Evolutionary conservation across 1,140 invertebrate species (phyloP), one percentile per base, ranked within the genome.

Genomic region (Heterodera schachtii): DNA sequence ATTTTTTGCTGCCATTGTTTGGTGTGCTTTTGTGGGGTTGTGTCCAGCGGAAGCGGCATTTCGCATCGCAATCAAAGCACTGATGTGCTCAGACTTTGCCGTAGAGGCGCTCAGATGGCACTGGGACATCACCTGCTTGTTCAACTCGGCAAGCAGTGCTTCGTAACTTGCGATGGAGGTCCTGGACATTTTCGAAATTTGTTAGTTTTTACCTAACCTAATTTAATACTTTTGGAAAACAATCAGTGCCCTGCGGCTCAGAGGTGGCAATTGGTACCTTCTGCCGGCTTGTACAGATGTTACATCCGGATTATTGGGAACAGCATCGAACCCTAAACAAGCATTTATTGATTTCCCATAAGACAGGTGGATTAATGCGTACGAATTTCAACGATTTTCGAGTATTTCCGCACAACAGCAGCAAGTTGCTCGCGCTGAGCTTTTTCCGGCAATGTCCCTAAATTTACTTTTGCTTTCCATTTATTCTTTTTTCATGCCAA

Each of bases 311-410:
- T 49, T 70, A 21, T 79, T 79, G 9, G 64, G 78, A 16, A 79
- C 78, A 9, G 49, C 80, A 47, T 81, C 73, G 21, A 81, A 79
- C 16, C 79, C 57, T 64, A 64, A 60, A 19, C 57, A 19, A 64
- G 19, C 57, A 52, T 11, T 8, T 11, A 52, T 8, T 6, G 49
- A 52, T 52, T 52, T 52, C 6, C 0, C 6, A 60, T 19, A 64
- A 16, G 4, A 64, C 31, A 31, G 31, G 31, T 31, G 31, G 31
- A 31, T 31, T 31, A 31, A 64, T 19, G 19, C 57, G 13, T 19
- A 64, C 57, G n/a, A 41, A 81, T 43, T 43, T 66, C 71, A 47
- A 81, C 80, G 31, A 81, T 52, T 81, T 79, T 81, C 7, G 75
- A 60, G 44, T 80, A 79, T 43, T 77, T 79, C 6, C 57, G 79